phyloP scores from a whole-genome alignment of 2,888 invertebrate genomes.

The Lasioglossum morio region DNA sequence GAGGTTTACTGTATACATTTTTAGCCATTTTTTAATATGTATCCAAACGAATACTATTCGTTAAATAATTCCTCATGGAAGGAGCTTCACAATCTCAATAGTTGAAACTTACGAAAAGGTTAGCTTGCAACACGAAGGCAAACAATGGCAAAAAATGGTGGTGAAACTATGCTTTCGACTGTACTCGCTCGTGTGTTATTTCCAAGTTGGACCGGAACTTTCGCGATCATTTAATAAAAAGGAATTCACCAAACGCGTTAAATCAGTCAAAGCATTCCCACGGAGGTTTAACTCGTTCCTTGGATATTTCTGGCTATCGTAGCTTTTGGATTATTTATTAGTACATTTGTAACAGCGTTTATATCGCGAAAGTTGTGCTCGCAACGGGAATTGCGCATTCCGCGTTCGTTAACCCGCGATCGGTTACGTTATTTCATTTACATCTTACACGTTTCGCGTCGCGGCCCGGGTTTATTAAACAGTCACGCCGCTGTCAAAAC shows the following conservation, averaged over 20 bases:
- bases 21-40: no score
- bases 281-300: not conserved
- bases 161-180: not conserved
- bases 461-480: conserved; percentile 50
- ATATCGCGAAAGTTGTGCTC: conserved; percentile 59
- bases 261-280: not conserved
- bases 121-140: not conserved
- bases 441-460: conserved; percentile 36
- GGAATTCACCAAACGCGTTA: not conserved
- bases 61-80: not conserved
- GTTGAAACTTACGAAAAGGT: not conserved
- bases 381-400: conserved; percentile 30
- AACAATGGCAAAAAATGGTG: not conserved
- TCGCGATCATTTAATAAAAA: not conserved
- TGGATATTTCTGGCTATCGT: not conserved
- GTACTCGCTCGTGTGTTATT: not conserved
- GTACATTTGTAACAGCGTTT: conserved; percentile 35
- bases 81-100: no score
- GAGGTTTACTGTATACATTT: no score
- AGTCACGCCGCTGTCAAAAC: conserved; percentile 45
- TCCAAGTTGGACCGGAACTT: not conserved
- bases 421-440: conserved; percentile 55
- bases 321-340: not conserved
- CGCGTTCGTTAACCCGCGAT: conserved; percentile 38
- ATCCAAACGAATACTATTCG: not conserved